Base-by-base conservation (phyloP, 2,113 vertebrate species). In the Chionomys nivalis region DNA sequence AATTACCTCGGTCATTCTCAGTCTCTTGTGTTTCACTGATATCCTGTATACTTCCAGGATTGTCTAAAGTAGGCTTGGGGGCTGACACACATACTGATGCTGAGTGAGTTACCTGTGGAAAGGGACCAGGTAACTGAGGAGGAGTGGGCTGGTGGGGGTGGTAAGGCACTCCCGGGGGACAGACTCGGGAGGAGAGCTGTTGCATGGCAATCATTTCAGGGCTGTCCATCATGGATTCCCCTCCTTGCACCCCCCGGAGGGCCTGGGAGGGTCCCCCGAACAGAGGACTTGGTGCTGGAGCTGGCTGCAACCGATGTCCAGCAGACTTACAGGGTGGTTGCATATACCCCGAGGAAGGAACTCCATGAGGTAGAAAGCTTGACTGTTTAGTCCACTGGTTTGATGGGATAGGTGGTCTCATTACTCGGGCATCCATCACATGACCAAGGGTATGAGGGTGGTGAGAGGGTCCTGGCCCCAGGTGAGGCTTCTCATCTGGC, bases 121-220 rank as follows among this genome's bases (percentile, higher is more conserved):
- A 98, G 94, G 99, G 98, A 93, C 98, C 98, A 0, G 98, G 97
- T 16, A 98, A 92, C 70, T 98, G 98, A 0, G 98, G 95, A 0
- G 98, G 98, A 33, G 98, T 95, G 0, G 98, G 98, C 97, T 98
- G 98, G 72, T 97, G 98, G 90, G 99, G 95, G 83, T 98, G 98
- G 97, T 98, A 98, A 98, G 98, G 98, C 98, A 98, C 98, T 3
- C 98, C 98, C n/a, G 99, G 99, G 7, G 99, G 99, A 98, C 99
- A 98, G 95, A 99, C 99, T 0, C 99, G 99, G 58, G 99, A 99
- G 0, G 99, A 99, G 82, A 99, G 99, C 98, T 99, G 99, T 98
- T 99, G 99, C 98, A 99, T 99, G 97, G 99, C 99, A 7, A 99
- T 99, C 99, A 99, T 99, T 98, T 99, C 99, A 0, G 99, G 99